Evolutionary conservation across 2,113 vertebrate species (phyloP).

Genomic region (Hyaena hyaena): DNA sequence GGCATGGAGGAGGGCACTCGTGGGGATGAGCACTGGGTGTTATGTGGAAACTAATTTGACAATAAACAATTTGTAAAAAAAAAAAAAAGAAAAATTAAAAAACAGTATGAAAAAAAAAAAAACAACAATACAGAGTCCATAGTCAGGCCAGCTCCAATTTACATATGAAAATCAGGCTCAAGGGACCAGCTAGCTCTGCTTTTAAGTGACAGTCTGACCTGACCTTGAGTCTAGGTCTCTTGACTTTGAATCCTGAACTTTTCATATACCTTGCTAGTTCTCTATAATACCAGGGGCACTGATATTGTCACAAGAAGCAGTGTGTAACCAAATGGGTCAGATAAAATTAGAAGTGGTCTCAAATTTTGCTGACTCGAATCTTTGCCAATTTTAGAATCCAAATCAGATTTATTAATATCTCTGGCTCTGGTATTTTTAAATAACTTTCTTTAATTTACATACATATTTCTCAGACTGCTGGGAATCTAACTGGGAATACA

Average conservation of each 20-base stretch:
- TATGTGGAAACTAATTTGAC: too few species aligned
- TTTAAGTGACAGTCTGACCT: background rate
- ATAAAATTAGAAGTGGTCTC: slow-evolving; percentile 79
- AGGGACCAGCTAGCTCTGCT: background rate
- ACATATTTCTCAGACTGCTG: slow-evolving; percentile 39
- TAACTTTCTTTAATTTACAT: slow-evolving; percentile 58
- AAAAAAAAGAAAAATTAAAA: too few species aligned
- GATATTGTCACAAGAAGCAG: slow-evolving; percentile 12
- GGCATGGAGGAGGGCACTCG: too few species aligned
- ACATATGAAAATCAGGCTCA: background rate
- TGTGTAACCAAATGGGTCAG: slow-evolving; percentile 63
- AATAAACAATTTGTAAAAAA: too few species aligned
- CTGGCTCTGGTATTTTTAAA: slow-evolving; percentile 50
- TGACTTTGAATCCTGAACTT: slow-evolving; percentile 36
- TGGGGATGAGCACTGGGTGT: too few species aligned
- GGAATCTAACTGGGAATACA: background rate
- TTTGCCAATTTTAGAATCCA: slow-evolving; percentile 70
- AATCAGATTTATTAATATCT: slow-evolving; percentile 72
- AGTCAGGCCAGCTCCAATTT: background rate
- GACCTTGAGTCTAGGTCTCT: slow-evolving; percentile 28
- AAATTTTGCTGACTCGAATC: slow-evolving; percentile 71
- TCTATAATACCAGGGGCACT: background rate
- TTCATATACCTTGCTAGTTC: background rate
- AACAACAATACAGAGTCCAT: background rate
- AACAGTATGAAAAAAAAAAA: too few species aligned